A percentile compares a stretch with the other conserved stretches of the same genome.
Evolutionary conservation across 2,113 vertebrate genomes (phyloP).

Genomic region (Notothenia rossii): DNA sequence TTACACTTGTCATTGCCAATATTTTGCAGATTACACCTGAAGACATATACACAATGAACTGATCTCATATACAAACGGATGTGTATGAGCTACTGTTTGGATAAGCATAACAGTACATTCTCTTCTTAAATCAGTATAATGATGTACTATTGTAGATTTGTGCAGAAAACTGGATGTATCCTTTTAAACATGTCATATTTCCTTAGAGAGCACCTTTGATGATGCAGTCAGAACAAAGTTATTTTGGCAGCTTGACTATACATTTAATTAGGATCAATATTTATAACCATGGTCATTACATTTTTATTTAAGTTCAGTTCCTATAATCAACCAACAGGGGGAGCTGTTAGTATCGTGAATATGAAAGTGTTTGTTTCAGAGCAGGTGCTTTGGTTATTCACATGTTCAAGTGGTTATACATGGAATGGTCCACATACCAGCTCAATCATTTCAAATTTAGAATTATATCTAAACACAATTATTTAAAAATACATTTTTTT

Average conservation of each 20-base stretch:
- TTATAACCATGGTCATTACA: not conserved
- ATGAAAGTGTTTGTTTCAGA: not conserved
- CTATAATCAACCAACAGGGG: slow-evolving; percentile 40
- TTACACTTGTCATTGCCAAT: not conserved
- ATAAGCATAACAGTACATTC: not conserved
- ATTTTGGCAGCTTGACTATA: not conserved
- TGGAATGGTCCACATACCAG: not conserved
- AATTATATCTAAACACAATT: not conserved
- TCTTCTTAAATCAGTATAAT: not conserved
- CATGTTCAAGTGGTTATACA: not conserved
- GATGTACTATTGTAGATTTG: not conserved
- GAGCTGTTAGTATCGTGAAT: not conserved
- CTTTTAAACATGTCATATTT: not conserved
- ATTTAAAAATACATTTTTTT: no score
- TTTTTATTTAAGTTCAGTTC: slow-evolving; percentile 9
- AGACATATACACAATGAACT: not conserved
- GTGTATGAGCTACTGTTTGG: not conserved
- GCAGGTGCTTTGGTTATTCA: not conserved
- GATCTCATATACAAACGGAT: not conserved
- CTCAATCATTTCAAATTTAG: not conserved
- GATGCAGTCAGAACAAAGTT: not conserved
- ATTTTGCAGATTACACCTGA: not conserved
- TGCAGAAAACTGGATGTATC: not conserved
- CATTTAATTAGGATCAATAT: not conserved
- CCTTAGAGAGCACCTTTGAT: not conserved